phyloP scores from a whole-genome alignment of 2,888 invertebrate genomes.

The Cabera pusaria region DNA sequence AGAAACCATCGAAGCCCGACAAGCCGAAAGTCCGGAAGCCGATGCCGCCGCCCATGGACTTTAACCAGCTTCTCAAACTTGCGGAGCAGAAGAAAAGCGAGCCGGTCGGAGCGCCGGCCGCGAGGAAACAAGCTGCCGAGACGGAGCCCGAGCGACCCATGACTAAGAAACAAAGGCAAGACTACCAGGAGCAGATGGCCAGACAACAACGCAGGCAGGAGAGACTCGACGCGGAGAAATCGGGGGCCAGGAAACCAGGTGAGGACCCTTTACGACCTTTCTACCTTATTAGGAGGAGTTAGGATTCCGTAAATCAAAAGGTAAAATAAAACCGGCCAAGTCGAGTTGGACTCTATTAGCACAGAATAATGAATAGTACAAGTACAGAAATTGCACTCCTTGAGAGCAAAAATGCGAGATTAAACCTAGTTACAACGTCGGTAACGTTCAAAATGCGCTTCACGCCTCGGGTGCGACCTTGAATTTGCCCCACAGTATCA shows the following conservation, averaged over 20 bases:
- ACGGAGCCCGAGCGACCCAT: constrained; percentile 87
- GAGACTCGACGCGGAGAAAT: constrained; percentile 62
- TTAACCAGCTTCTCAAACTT: constrained; percentile 89
- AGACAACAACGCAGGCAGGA: constrained; percentile 79
- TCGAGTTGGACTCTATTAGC: too few species aligned
- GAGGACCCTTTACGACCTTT: too few species aligned
- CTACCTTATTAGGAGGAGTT: too few species aligned
- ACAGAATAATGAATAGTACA: too few species aligned
- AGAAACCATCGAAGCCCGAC: constrained; percentile 60
- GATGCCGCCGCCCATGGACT: constrained; percentile 90
- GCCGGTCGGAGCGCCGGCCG: constrained; percentile 80
- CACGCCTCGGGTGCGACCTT: too few species aligned
- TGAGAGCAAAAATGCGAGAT: too few species aligned
- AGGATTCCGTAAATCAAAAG: too few species aligned
- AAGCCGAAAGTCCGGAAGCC: constrained; percentile 84
- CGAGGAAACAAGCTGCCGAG: constrained; percentile 62
- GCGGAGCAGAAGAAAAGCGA: constrained; percentile 93
- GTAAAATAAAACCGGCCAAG: too few species aligned
- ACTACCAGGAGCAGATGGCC: constrained; percentile 88
- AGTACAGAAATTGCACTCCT: too few species aligned
- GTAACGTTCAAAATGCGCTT: too few species aligned
- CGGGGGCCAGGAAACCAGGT: constrained; percentile 51
- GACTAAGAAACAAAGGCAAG: constrained; percentile 91
- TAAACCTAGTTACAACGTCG: too few species aligned
- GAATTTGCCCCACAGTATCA: too few species aligned